Percentiles rank a stretch among this genome's conserved stretches.
Conservation (phyloP, 2,797 vertebrate genomes). For the Hipposideros larvatus region DNA sequence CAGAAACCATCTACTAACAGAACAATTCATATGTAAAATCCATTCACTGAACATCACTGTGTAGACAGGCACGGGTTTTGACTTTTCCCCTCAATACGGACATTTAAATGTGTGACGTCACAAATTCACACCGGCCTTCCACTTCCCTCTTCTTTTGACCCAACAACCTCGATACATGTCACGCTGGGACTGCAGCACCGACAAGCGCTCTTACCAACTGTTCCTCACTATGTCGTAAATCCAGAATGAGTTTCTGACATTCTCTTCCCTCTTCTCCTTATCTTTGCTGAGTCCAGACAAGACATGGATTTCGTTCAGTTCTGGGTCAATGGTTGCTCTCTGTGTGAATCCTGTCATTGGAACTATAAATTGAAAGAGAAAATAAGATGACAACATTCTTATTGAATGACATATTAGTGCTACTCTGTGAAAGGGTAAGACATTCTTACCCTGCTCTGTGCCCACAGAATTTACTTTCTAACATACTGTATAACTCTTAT, state of each 20-base stretch:
- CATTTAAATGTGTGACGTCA: slow-evolving; percentile 16
- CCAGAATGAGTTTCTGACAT: slow-evolving; percentile 99
- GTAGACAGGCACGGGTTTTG: background rate
- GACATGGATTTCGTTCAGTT: slow-evolving; percentile 99
- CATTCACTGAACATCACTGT: background rate
- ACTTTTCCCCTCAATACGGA: background rate
- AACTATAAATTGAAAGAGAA: slow-evolving; percentile 88
- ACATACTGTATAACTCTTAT: background rate
- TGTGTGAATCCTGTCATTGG: slow-evolving; percentile 99
- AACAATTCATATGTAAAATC: slow-evolving; percentile 32
- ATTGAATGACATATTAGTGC: background rate
- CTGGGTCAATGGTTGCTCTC: slow-evolving; percentile 98
- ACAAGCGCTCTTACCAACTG: slow-evolving; percentile 92
- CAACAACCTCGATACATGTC: background rate
- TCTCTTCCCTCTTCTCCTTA: slow-evolving; percentile 99
- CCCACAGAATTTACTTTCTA: background rate
- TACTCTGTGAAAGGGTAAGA: slow-evolving; percentile 47
- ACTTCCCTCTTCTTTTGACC: slow-evolving; percentile 51
- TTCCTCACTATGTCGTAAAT: slow-evolving; percentile 99
- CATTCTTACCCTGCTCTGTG: background rate
- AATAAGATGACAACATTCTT: slow-evolving; percentile 40
- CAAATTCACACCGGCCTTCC: slow-evolving; percentile 5
- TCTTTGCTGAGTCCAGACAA: slow-evolving; percentile 99
- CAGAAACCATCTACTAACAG: background rate
- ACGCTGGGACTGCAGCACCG: background rate